Evolutionary conservation across 2,113 vertebrate species (phyloP).

Genomic region (Oncorhynchus masou): DNA sequence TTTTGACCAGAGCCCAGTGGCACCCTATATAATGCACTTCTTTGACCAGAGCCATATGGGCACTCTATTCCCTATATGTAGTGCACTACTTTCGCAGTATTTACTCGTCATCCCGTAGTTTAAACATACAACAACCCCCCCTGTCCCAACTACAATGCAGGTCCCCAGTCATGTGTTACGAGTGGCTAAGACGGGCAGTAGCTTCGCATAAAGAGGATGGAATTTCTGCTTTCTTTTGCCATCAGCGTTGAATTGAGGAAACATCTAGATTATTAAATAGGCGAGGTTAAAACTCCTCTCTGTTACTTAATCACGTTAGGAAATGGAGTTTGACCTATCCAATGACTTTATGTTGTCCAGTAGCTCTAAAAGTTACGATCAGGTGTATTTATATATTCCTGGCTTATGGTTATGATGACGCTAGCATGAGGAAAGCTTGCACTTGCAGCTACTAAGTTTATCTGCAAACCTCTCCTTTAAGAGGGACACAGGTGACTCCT

Average conservation of each 20-base stretch:
- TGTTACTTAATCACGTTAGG: no score
- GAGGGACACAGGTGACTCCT: constrained; percentile 67
- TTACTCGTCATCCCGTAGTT: constrained; percentile 7
- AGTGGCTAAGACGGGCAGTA: background rate
- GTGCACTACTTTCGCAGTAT: constrained; percentile 4
- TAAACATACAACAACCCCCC: constrained; percentile 39
- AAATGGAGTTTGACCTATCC: no score
- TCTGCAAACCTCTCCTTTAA: background rate
- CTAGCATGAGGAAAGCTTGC: background rate
- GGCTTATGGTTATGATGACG: background rate
- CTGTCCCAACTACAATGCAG: constrained; percentile 48
- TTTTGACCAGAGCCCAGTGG: no score
- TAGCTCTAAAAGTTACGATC: no score
- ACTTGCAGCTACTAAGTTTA: background rate
- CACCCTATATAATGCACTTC: no score
- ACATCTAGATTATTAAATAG: no score
- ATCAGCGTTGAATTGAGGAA: background rate
- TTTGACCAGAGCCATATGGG: no score
- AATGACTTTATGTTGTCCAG: no score
- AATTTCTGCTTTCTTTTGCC: no score
- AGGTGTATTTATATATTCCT: background rate
- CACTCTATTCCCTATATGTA: no score
- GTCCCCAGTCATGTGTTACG: background rate
- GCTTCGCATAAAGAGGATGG: no score
- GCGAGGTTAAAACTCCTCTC: no score